Evolutionary conservation across 2,797 vertebrate genomes (phyloP), one percentile per base, ranked within the genome.

Genomic region (Neosalanx taihuensis): DNA sequence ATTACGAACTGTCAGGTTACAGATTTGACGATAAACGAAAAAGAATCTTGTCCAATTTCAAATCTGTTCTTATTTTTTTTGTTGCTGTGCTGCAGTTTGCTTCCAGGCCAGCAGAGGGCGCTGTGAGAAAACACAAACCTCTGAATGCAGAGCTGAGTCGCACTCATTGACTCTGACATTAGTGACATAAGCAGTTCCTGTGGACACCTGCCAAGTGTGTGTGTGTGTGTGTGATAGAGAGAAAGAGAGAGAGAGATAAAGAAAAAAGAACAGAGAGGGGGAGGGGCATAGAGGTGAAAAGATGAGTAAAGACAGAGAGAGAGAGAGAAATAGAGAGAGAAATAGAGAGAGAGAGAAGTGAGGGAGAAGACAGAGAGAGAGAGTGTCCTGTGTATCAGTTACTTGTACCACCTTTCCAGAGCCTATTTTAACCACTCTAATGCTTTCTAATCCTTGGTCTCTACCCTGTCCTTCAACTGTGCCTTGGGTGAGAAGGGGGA

Each of bases 351-450:
- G 63, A 3, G n/a, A 6, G 63, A n/a, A 10, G n/a, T n/a, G 1
- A 35, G 18, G 51, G 15, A 63, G n/a, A 29, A 68, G 17, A 72
- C n/a, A 31, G 30, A 23, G 9, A 37, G 10, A 7, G 9, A 18
- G 46, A 66, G 37, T 69, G 51, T 73, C 57, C 51, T 57, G 20
- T 66, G 12, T 37, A 75, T 76, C 59, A 65, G 72, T 70, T 60
- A 71, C 70, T 20, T 15, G 33, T 5, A 15, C 62, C 71, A 31
- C 77, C 80, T 70, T 84, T 78, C 62, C 83, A 81, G 58, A 74
- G 73, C 79, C 83, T 89, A 88, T 88, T 89, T 91, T 79, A 86
- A 83, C 86, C 76, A 75, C 81, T 76, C 78, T 88, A 90, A 90
- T 83, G 76, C 90, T 70, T 20, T 30, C 20, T 90, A 90, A 91